Percentiles rank a stretch among this genome's conserved stretches.
These are phyloP conservation scores for Triplophysa rosa DNA, from an alignment of 2,113 vertebrate genomes.

Conservation along the genomic window DNA sequence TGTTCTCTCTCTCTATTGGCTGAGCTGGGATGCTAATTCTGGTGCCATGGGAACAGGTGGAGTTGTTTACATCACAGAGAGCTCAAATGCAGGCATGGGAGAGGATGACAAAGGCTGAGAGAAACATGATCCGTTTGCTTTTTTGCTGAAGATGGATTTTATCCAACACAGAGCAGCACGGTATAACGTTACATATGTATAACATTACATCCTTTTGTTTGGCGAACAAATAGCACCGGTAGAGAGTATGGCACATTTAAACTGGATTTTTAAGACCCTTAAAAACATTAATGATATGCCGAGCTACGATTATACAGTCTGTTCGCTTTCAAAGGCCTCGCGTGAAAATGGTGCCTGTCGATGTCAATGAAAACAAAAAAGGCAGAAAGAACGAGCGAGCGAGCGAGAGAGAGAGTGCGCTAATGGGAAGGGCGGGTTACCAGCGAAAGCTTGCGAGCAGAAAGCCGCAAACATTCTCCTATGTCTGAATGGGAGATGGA, in stretches of 20 bases:
- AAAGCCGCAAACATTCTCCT: conserved; percentile 17
- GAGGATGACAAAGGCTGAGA: conserved; percentile 53
- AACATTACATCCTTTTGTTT: background rate
- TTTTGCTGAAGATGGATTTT: conserved; percentile 7
- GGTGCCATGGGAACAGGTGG: conserved; percentile 80
- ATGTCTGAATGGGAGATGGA: conserved; percentile 68
- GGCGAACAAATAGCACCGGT: background rate
- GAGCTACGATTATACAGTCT: background rate
- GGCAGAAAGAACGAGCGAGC: background rate
- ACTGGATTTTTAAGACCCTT: background rate
- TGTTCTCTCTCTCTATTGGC: conserved; percentile 49
- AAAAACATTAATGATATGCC: background rate
- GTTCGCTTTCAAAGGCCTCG: conserved; percentile 1
- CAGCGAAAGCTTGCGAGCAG: conserved; percentile 42
- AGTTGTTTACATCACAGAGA: conserved; percentile 77
- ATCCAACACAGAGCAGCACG: background rate
- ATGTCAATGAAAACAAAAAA: conserved; percentile 8
- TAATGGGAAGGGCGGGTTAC: conserved; percentile 49
- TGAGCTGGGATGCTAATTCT: conserved; percentile 57
- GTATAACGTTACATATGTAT: background rate
- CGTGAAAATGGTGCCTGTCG: conserved; percentile 8
- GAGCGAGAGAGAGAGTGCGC: conserved; percentile 48
- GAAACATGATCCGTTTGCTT: conserved; percentile 10
- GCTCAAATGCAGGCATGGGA: conserved; percentile 32
- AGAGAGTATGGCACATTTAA: background rate